These are phyloP conservation scores for Geotrupes spiniger DNA, from an alignment of 2,888 invertebrate species.

Conservation along the genomic window DNA sequence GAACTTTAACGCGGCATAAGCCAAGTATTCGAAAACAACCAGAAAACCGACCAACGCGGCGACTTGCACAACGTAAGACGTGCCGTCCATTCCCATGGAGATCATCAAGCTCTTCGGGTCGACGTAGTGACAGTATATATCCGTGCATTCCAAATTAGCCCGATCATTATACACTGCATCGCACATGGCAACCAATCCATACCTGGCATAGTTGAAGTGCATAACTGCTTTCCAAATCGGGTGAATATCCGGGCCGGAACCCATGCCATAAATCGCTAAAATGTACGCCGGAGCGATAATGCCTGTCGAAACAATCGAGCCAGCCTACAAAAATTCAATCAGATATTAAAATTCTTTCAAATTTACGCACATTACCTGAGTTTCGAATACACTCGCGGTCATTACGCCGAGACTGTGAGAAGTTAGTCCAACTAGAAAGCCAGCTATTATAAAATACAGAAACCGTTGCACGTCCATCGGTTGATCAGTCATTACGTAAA, in stretches of 20 bases:
- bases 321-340: slow-evolving; percentile 56
- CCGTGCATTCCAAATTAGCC: slow-evolving; percentile 9
- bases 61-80: slow-evolving; percentile 17
- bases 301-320: slow-evolving; percentile 60
- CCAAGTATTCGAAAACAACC: slow-evolving; percentile 14
- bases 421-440: slow-evolving; percentile 8
- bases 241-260: slow-evolving; percentile 57
- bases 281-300: slow-evolving; percentile 57
- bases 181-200: slow-evolving; percentile 59
- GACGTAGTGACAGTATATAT: slow-evolving; percentile 22
- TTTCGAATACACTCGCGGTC: slow-evolving; percentile 11
- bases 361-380: too few species aligned
- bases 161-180: slow-evolving; percentile 8
- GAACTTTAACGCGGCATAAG: slow-evolving; percentile 17
- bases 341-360: slow-evolving; percentile 1
- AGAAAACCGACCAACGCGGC: slow-evolving; percentile 14
- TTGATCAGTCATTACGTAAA: slow-evolving; percentile 17
- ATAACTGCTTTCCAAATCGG: slow-evolving; percentile 56
- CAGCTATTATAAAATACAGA: slow-evolving; percentile 4
- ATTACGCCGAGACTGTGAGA: slow-evolving; percentile 11
- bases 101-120: slow-evolving; percentile 19
- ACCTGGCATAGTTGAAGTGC: slow-evolving; percentile 64
- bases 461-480: slow-evolving; percentile 15
- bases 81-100: slow-evolving; percentile 22
- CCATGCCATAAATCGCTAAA: slow-evolving; percentile 62